Evolutionary conservation across 2,113 vertebrate genomes (phyloP), one percentile per base, ranked within the genome.

Genomic region (human (Homo sapiens)): DNA sequence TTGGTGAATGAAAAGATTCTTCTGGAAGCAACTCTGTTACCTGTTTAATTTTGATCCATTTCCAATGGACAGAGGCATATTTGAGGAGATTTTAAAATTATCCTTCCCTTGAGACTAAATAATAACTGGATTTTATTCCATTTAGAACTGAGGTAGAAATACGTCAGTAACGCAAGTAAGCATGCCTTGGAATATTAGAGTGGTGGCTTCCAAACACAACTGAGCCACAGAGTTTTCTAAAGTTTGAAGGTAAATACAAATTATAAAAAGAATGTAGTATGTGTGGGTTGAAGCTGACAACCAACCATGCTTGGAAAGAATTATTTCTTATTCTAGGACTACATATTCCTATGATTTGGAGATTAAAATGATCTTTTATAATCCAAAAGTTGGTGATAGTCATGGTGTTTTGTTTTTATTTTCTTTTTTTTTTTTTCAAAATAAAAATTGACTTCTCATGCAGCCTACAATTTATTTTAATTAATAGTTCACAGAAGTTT

Each of bases 201-300:
- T 2, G 0, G 50, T 1, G 30, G 6, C 0, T 30, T 27, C 50
- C 76, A 57, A 6, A 2, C 18, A 2, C 14, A 0, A 0, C 43
- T 43, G 38, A 38, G 52, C 45, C 11, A 1, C 1, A 0, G 8
- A 1, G 32, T 73, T 14, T 27, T 45, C 18, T 0, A 0, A 3
- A 22, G 64, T 48, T 55, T 27, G 8, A 8, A 17, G 5, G 30
- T 14, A 35, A 45, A 86, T 0, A 5, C 6, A 43, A 11, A 38
- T 16, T 23, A 32, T 2, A 3, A 79, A n/a, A 61, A 16, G 23
- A 55, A 14, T 6, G 16, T 27, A 4, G 38, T 14, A 3, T 25
- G 0, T 6, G 13, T 3, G 35, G 48, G 48, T 14, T 11, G 17
- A 40, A 59, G 78, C 0, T 22, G 35, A 10, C 22, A 18, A 27